Evolutionary conservation across 2,888 invertebrate genomes (phyloP), one percentile per base, ranked within the genome.

Genomic region (Acanthococcus lagerstroemiae): DNA sequence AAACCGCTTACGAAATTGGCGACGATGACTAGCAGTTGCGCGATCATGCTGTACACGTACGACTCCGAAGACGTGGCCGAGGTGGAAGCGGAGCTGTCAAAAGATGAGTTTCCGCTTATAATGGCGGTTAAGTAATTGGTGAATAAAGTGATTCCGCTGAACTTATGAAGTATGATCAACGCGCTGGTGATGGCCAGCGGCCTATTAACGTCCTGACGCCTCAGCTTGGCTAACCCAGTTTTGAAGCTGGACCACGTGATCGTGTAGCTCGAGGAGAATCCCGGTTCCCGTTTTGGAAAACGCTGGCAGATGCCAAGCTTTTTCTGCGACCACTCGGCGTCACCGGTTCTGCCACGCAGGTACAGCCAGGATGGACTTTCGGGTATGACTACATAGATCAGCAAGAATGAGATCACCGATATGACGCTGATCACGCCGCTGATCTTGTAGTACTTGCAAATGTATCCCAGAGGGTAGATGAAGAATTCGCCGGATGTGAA

Each of bases 311-410:
- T 70, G 48, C 69, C 69, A 5, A 72, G 67, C 37, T 69, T 68
- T 37, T 69, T 69, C 44, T 71, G 68, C 1, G 72, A 69, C 69
- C 71, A 70, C 60, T 76, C 74, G 0, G 82, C 82, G 71, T 80
- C 80, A 3, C 77, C 76, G n/a, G 75, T 69, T 7, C 79, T 75
- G 56, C 78, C 78, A 65, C 76, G 77, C 27, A 77, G 75, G 0
- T 79, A 74, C 17, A 82, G 72, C 82, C 82, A 82, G 4, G 78
- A 72, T 0, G 82, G 82, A 17, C 81, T 80, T 73, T 82, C 82
- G 0, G 81, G 80, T 22, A 82, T 73, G 26, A 78, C 70, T 30
- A 77, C 72, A 3, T 76, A 70, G 3, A 77, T 74, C 52, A 78
- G 69, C 1, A 77, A 68, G 48, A 78, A 74, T 1, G 80, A 75